Evolutionary conservation across 2,113 vertebrate species (phyloP).

Genomic region (Bujurquina vittata): DNA sequence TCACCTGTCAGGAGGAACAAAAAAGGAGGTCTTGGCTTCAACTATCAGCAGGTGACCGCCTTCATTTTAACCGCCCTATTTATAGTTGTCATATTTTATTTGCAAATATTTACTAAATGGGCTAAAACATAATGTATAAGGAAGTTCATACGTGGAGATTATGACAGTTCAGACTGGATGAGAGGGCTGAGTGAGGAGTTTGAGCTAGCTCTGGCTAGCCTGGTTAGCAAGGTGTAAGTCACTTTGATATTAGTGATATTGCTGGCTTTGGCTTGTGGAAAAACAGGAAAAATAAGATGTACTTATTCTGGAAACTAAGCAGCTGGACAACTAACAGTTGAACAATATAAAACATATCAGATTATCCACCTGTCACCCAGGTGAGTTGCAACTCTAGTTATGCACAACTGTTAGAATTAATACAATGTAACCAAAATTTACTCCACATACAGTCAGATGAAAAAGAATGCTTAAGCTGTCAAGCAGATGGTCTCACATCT

Average conservation of each 20-base stretch:
- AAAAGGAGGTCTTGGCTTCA: background rate
- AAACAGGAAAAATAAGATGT: background rate
- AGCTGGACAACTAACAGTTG: background rate
- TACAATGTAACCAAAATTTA: background rate
- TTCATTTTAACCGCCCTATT: background rate
- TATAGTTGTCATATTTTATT: background rate
- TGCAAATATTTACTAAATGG: background rate
- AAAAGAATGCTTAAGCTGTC: background rate
- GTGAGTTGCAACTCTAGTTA: too few species aligned
- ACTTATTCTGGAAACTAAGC: background rate
- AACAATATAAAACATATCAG: background rate
- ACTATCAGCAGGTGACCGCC: constrained; percentile 22
- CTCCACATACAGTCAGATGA: background rate
- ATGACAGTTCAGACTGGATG: too few species aligned
- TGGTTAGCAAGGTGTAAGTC: background rate
- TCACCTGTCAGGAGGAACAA: constrained; percentile 5
- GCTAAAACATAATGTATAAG: background rate
- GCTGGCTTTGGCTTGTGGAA: background rate
- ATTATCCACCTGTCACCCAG: background rate
- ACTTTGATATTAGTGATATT: background rate
- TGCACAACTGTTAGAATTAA: too few species aligned
- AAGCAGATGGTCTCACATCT: background rate
- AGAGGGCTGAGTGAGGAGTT: too few species aligned
- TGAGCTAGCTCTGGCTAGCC: background rate
- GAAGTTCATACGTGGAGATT: too few species aligned